Percentiles rank a stretch among this genome's conserved stretches.
phyloP scores from a whole-genome alignment of 2,113 vertebrate genomes.

The Corydoras maculifer region DNA sequence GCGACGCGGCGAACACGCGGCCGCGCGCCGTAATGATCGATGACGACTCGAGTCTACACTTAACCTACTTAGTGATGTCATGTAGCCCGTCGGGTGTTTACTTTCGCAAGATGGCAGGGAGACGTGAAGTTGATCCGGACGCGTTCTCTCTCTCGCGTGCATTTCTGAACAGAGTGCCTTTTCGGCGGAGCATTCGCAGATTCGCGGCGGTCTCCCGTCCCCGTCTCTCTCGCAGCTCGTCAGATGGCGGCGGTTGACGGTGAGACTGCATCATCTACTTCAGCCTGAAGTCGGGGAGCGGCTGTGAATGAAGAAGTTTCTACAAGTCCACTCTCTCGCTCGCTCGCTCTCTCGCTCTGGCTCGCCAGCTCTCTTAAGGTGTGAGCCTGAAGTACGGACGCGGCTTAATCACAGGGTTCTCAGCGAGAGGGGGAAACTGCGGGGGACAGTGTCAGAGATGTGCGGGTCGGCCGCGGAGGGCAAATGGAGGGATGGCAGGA shows the following conservation, averaged over 20 bases:
- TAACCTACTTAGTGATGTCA: conserved; percentile 99
- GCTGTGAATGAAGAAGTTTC: conserved; percentile 34
- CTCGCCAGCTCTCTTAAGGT: conserved; percentile 37
- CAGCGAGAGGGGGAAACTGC: conserved; percentile 34
- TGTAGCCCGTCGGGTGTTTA: conserved; percentile 96
- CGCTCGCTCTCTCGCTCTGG: conserved; percentile 21
- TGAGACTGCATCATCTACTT: conserved; percentile 60
- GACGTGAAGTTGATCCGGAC: conserved; percentile 99
- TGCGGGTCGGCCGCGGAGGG: conserved; percentile 47
- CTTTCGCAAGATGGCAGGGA: conserved; percentile 97
- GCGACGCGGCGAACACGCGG: conserved; percentile 86
- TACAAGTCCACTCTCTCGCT: neutral
- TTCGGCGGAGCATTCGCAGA: conserved; percentile 94
- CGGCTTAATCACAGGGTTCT: conserved; percentile 71
- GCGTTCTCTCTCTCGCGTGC: conserved; percentile 75
- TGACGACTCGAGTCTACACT: conserved; percentile 95
- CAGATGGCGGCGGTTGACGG: conserved; percentile 63
- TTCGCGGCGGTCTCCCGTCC: conserved; percentile 69
- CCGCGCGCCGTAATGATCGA: conserved; percentile 97
- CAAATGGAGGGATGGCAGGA: conserved; percentile 17
- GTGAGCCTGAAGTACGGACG: conserved; percentile 62
- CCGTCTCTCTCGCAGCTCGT: neutral
- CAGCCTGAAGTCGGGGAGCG: conserved; percentile 56
- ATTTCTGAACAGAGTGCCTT: conserved; percentile 88
- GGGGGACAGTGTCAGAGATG: conserved; percentile 35